These are phyloP conservation scores for Callithrix jacchus DNA, from an alignment of 2,113 vertebrate species.

Conservation along the genomic window DNA sequence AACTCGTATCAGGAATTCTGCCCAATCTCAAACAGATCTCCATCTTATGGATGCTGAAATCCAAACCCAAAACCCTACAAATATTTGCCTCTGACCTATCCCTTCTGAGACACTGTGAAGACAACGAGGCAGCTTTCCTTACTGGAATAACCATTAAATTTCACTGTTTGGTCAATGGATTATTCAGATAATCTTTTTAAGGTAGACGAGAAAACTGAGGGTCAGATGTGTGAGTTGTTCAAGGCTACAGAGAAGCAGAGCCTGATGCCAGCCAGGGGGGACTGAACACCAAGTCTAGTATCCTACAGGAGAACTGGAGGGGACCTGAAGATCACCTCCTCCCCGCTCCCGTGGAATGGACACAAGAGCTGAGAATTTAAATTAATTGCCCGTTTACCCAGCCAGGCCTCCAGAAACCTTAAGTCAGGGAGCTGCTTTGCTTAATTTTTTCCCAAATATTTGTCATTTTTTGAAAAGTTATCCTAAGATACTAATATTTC, in stretches of 20 bases:
- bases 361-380: background rate
- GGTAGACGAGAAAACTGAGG: background rate
- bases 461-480: background rate
- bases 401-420: background rate
- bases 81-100: background rate
- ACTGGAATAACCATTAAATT: background rate
- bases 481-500: background rate
- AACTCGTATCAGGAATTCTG: background rate
- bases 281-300: no score
- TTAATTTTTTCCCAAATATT: background rate
- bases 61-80: background rate
- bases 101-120: background rate
- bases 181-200: background rate
- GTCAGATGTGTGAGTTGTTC: background rate
- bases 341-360: background rate
- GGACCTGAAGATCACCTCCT: background rate
- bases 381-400: background rate
- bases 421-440: background rate
- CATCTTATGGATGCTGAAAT: background rate
- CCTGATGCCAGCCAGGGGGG: background rate
- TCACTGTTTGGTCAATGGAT: background rate
- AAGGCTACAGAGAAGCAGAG: background rate
- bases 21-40: background rate
- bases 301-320: background rate
- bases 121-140: background rate